Percentiles rank a stretch among this genome's conserved stretches.
These are phyloP conservation scores for Conchocele bisecta DNA, from an alignment of 2,888 invertebrate genomes.

Conservation along the genomic window DNA sequence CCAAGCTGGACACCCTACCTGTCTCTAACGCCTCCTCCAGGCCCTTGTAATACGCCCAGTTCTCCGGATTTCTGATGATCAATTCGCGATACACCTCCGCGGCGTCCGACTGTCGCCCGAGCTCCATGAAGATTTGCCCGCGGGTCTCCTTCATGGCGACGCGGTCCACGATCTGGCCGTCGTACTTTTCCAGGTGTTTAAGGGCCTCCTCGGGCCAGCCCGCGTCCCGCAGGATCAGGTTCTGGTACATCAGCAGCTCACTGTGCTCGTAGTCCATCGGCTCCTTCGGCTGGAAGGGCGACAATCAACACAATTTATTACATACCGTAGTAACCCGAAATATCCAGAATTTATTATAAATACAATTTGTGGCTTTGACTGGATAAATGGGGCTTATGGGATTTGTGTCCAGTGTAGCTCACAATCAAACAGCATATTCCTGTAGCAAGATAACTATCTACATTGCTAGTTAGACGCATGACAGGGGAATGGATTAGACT, in stretches of 20 bases:
- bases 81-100: conserved; percentile 91
- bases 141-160: conserved; percentile 95
- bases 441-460: no score
- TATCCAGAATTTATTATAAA: no score
- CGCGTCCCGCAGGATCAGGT: conserved; percentile 96
- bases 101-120: conserved; percentile 87
- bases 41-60: conserved; percentile 95
- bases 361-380: no score
- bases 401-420: no score
- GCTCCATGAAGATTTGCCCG: conserved; percentile 86
- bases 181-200: conserved; percentile 93
- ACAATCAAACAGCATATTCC: no score
- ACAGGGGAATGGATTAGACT: no score
- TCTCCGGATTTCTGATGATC: conserved; percentile 97
- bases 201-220: conserved; percentile 93
- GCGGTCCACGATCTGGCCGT: conserved; percentile 96
- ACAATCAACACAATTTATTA: no score
- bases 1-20: conserved; percentile 80
- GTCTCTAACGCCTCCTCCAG: conserved; percentile 93
- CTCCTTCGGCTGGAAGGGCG: conserved; percentile 77
- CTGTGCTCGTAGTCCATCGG: conserved; percentile 96
- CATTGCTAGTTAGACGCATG: no score
- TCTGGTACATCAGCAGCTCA: conserved; percentile 97
- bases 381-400: no score
- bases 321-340: no score